Conservation (phyloP, 2,113 vertebrate species). For the Proterorhinus semilunaris region DNA sequence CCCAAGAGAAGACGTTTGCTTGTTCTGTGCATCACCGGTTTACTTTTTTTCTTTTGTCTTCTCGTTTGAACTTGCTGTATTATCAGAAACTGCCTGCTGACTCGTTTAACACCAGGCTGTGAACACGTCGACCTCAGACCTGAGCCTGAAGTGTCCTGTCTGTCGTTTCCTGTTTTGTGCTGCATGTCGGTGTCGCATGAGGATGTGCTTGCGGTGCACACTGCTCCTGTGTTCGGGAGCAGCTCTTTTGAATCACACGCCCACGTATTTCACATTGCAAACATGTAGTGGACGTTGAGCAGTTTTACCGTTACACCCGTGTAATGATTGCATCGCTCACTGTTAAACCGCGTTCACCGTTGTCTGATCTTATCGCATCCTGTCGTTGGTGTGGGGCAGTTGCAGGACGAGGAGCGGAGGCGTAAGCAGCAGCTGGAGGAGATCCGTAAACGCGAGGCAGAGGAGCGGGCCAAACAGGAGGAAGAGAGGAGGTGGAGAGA, state of each 20-base stretch:
- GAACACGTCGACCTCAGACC: slow-evolving; percentile 5
- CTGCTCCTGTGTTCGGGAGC: slow-evolving; percentile 48
- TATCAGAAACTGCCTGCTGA: neutral
- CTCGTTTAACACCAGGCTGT: neutral
- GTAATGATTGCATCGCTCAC: neutral
- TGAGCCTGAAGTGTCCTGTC: slow-evolving; percentile 20
- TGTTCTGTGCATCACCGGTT: slow-evolving; percentile 13
- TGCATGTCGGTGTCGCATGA: slow-evolving; percentile 60
- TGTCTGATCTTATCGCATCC: slow-evolving; percentile 18
- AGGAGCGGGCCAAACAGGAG: slow-evolving; percentile 89
- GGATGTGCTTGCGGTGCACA: slow-evolving; percentile 54
- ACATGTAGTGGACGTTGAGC: slow-evolving; percentile 19
- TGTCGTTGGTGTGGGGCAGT: slow-evolving; percentile 71
- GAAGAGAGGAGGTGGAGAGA: slow-evolving; percentile 89
- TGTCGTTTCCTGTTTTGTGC: slow-evolving; percentile 17
- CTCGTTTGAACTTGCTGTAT: slow-evolving; percentile 3
- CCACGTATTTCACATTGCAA: slow-evolving; percentile 21
- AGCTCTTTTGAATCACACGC: slow-evolving; percentile 32
- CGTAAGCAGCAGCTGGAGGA: slow-evolving; percentile 96
- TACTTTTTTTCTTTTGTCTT: slow-evolving; percentile 12
- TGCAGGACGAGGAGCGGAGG: slow-evolving; percentile 95
- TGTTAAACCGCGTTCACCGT: neutral
- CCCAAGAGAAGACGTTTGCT: slow-evolving; percentile 15
- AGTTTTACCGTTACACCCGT: slow-evolving; percentile 1
- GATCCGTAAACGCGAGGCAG: slow-evolving; percentile 90